A percentile compares a stretch with the other conserved stretches of the same genome.
These are phyloP conservation scores for Willowsia nigromaculata DNA, from an alignment of 2,888 invertebrate genomes.

Conservation along the genomic window DNA sequence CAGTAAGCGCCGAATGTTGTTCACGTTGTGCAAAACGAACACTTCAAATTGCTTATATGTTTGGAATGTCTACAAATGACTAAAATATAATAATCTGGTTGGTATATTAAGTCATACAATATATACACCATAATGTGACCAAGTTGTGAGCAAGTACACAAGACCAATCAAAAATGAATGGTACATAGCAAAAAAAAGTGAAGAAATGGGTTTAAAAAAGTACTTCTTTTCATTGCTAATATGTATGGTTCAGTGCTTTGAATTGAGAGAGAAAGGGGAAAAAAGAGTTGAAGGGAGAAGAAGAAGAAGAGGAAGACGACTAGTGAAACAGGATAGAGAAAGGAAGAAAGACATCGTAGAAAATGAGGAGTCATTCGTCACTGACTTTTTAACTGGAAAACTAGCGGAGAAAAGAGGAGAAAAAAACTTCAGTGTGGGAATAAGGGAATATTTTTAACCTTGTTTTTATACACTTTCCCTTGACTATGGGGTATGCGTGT, in stretches of 20 bases:
- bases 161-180: constrained; percentile 52
- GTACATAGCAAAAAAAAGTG: neutral
- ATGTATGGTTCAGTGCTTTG: constrained; percentile 57
- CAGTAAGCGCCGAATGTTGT: too few species aligned
- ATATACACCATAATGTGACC: neutral
- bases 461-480: constrained; percentile 37
- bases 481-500: neutral
- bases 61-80: neutral
- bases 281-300: neutral
- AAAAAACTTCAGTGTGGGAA: constrained; percentile 64
- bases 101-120: too few species aligned
- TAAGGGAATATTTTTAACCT: constrained; percentile 56
- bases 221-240: constrained; percentile 24
- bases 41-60: too few species aligned
- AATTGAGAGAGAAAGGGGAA: neutral
- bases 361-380: constrained; percentile 74
- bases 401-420: neutral
- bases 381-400: constrained; percentile 72
- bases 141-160: neutral
- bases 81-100: neutral
- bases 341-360: constrained; percentile 38
- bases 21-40: neutral
- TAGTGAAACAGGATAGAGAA: too few species aligned
- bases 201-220: neutral
- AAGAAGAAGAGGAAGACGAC: neutral